A percentile compares a stretch with the other conserved stretches of the same genome.
These are phyloP conservation scores for Cyclura pinguis DNA, from an alignment of 2,797 vertebrate species.

Conservation along the genomic window DNA sequence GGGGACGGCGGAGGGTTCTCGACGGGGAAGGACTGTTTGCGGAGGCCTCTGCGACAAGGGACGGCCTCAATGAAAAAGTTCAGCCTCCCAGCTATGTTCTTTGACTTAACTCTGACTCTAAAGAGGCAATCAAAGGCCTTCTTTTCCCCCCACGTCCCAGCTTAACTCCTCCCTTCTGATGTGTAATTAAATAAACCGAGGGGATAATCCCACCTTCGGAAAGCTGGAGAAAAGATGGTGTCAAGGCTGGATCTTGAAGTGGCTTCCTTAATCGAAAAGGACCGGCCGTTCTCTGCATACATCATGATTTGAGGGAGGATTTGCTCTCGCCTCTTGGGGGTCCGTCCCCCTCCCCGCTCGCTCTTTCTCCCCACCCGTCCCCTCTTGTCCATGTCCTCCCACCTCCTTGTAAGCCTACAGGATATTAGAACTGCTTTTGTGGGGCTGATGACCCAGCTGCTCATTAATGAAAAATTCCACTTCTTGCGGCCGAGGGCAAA, in stretches of 20 bases:
- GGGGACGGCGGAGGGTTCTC: not conserved
- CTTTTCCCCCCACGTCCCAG: constrained; percentile 3
- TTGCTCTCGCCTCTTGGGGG: constrained; percentile 49
- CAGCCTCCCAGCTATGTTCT: constrained; percentile 52
- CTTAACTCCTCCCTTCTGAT: constrained; percentile 48
- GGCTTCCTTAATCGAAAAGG: constrained; percentile 91
- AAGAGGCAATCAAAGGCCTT: constrained; percentile 73
- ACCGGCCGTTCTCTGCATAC: constrained; percentile 87
- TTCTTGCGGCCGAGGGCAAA: constrained; percentile 89
- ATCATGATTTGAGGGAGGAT: constrained; percentile 81
- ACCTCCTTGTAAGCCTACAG: constrained; percentile 90
- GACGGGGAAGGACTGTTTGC: constrained; percentile 43
- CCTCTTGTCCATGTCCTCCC: not conserved
- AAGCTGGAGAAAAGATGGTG: constrained; percentile 73
- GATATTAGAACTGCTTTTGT: constrained; percentile 98
- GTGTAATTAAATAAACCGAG: constrained; percentile 74
- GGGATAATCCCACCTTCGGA: constrained; percentile 69
- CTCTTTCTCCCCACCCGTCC: not conserved
- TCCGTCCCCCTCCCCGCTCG: not conserved
- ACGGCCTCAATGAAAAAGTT: not conserved
- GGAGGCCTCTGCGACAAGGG: constrained; percentile 43
- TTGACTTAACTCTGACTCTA: constrained; percentile 68
- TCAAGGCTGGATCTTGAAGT: constrained; percentile 87
- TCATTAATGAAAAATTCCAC: constrained; percentile 99
- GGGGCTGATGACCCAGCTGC: constrained; percentile 94